Evolutionary conservation across 2,888 invertebrate species (phyloP).

Genomic region (Seira musarum): DNA sequence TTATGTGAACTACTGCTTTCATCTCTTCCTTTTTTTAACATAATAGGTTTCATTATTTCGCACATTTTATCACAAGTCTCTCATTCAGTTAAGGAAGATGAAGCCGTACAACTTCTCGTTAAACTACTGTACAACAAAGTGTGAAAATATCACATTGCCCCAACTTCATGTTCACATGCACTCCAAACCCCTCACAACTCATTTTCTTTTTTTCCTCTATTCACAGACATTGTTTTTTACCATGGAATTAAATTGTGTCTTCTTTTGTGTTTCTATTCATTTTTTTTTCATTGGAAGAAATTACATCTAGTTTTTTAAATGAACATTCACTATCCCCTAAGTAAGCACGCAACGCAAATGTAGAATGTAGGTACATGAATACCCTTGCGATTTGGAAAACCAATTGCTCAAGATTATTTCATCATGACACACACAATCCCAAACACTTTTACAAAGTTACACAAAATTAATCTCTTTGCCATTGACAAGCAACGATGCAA

Average conservation of each 20-base stretch:
- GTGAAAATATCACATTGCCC: constrained; percentile 23
- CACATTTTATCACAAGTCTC: constrained; percentile 26
- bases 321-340: too few relatives aligned
- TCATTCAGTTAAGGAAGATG: constrained; percentile 5
- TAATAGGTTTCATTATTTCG: constrained; percentile 39
- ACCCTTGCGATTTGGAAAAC: constrained; percentile 1
- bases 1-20: constrained; percentile 27
- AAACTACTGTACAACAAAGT: constrained; percentile 9
- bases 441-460: constrained; percentile 62
- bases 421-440: constrained; percentile 60
- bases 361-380: not conserved
- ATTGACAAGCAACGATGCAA: constrained; percentile 63
- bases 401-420: constrained; percentile 63
- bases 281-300: too few relatives aligned
- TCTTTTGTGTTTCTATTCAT: too few relatives aligned
- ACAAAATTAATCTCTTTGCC: constrained; percentile 62
- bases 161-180: too few relatives aligned
- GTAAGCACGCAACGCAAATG: too few relatives aligned
- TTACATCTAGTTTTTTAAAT: too few relatives aligned
- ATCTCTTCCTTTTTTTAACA: constrained; percentile 44
- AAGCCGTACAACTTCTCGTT: constrained; percentile 6
- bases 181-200: too few relatives aligned
- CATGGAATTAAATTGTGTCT: too few relatives aligned
- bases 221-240: too few relatives aligned
- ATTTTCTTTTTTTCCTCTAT: too few relatives aligned